phyloP scores from a whole-genome alignment of 2,888 invertebrate genomes.

The Lycia hirtaria region DNA sequence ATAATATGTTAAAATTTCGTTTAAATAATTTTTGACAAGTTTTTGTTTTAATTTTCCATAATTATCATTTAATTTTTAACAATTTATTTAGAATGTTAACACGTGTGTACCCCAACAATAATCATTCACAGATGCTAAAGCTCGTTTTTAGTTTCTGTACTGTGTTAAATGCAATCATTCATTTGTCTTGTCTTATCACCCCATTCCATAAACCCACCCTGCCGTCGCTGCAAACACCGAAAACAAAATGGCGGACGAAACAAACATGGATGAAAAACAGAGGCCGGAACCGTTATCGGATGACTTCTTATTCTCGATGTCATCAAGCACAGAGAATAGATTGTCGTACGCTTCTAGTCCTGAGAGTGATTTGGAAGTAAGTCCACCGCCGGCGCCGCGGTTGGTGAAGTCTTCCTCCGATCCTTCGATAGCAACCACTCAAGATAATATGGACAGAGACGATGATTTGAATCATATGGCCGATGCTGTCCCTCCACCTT shows the following conservation, averaged over 20 bases:
- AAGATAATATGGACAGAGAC: conserved; percentile 91
- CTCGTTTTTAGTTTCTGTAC: conserved; percentile 72
- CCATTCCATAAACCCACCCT: conserved; percentile 82
- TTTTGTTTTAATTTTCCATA: neutral
- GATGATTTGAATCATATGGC: conserved; percentile 84
- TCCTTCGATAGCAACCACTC: conserved; percentile 97
- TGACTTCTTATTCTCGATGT: conserved; percentile 99
- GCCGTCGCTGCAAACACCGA: conserved; percentile 53
- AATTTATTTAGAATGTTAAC: conserved; percentile 57
- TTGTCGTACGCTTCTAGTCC: conserved; percentile 98
- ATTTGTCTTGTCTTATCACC: conserved; percentile 84
- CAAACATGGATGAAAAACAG: conserved; percentile 81
- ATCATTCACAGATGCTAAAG: conserved; percentile 78
- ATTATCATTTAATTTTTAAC: conserved; percentile 33
- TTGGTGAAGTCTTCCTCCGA: conserved; percentile 95
- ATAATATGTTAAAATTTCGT: neutral
- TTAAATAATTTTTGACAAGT: neutral
- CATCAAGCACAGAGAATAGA: conserved; percentile 90
- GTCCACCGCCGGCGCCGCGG: conserved; percentile 93
- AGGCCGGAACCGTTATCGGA: conserved; percentile 98
- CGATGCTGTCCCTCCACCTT: conserved; percentile 92
- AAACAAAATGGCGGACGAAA: conserved; percentile 45
- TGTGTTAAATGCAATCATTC: conserved; percentile 77
- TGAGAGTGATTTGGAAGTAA: conserved; percentile 93
- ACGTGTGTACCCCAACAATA: conserved; percentile 71